Evolutionary conservation across 2,797 vertebrate species (phyloP), one percentile per base, ranked within the genome.

Genomic region (Acipenser transmontanus): DNA sequence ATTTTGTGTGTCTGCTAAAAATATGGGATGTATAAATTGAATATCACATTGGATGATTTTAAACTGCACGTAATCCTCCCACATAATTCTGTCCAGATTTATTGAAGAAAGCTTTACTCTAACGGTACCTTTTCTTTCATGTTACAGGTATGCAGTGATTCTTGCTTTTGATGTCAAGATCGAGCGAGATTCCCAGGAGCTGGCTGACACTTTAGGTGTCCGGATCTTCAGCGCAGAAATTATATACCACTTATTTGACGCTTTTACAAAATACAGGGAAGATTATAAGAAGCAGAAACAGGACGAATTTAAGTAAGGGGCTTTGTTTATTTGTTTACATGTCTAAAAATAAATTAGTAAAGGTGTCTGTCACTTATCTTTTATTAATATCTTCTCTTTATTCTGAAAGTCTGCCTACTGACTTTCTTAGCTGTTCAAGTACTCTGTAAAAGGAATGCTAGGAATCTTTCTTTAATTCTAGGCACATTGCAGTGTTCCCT

Each of bases 241-340:
- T 73, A 99, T 99, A 84, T 99, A 99, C 84, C 97, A 99, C 67
- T 87, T 99, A 74, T 99, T 99, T 50, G 97, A 99, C 69, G 91
- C 97, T 66, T 99, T 99, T 85, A 99, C 95, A 52, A 99, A 99
- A 77, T 99, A 95, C 3, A 86, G 97, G 62, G 96, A 98, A 79
- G 97, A 99, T 81, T 98, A 98, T 81, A 99, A 98, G 88, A 98
- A 97, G 78, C 91, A 94, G 86, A 99, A 99, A 61, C 97, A 99
- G 78, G 97, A 99, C 13, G 97, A 99, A 85, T 99, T 94, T 89
- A 98, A 98, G 97, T 99, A 86, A 74, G 94, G 34, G 34, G 34
- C 34, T 34, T 34, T 34, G 34, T 85, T 68, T 12, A 52, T 66
- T 0, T 73, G 4, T 1, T 34, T 34, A 34, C 4, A 4, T 34